These are phyloP conservation scores for Stictocephala bisonia DNA, from an alignment of 2,888 invertebrate species.

Conservation along the genomic window DNA sequence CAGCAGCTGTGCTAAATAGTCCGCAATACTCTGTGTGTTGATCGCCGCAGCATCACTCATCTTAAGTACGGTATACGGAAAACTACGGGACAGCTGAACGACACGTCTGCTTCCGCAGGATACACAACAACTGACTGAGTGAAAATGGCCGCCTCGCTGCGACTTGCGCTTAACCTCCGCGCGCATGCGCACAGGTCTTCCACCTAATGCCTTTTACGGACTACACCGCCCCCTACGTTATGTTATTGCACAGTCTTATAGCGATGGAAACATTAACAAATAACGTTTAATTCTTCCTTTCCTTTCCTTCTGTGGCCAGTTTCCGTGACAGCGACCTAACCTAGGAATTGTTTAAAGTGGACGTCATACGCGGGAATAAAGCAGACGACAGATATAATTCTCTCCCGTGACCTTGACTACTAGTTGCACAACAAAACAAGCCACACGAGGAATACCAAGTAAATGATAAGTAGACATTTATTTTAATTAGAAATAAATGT, in stretches of 20 bases:
- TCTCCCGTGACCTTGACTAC: no score
- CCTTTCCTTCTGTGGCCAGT: no score
- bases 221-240: conserved; percentile 34
- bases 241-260: not conserved
- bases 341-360: no score
- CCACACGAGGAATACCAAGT: no score
- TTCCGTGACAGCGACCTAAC: no score
- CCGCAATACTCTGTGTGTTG: conserved; percentile 95
- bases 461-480: no score
- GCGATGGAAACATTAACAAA: conserved; percentile 14
- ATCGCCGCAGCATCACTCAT: conserved; percentile 56
- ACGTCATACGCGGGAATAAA: no score
- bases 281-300: conserved; percentile 16
- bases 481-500: no score
- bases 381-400: no score
- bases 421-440: no score
- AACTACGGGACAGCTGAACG: no score
- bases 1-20: conserved; percentile 99
- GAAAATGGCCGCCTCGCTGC: conserved; percentile 35
- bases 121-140: conserved; percentile 43
- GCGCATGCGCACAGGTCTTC: conserved; percentile 38
- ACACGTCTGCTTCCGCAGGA: no score
- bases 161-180: not conserved
- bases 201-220: conserved; percentile 36
- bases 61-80: conserved; percentile 24